Conservation (phyloP, 2,113 vertebrate genomes). For the Mungos mungo region DNA sequence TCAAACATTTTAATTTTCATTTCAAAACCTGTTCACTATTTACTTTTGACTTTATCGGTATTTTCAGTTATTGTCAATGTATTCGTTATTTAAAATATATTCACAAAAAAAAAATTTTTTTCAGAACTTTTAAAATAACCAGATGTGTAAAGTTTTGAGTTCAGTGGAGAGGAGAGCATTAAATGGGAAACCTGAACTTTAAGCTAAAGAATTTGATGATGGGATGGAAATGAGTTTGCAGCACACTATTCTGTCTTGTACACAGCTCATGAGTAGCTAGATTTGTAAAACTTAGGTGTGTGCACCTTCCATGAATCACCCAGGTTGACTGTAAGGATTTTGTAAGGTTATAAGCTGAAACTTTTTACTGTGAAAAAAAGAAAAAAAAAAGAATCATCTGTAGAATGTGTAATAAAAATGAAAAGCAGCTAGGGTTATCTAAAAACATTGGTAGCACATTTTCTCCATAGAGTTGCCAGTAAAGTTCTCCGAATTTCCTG, state of each 20-base stretch:
- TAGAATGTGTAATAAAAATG: slow-evolving; percentile 47
- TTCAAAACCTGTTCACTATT: slow-evolving; percentile 68
- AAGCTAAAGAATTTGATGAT: slow-evolving; percentile 70
- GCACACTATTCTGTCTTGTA: background rate
- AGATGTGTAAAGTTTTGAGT: slow-evolving; percentile 69
- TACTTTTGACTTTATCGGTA: slow-evolving; percentile 70
- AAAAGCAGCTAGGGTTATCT: slow-evolving; percentile 13
- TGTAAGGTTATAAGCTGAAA: slow-evolving; percentile 25
- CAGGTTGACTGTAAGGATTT: background rate
- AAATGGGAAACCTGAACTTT: slow-evolving; percentile 72
- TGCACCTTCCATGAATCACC: background rate
- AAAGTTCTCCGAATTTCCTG: slow-evolving; percentile 28
- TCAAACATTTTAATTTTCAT: slow-evolving; percentile 66
- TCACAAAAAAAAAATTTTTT: slow-evolving; percentile 56
- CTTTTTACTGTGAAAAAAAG: background rate
- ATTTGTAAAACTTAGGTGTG: background rate
- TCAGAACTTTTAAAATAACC: slow-evolving; percentile 70
- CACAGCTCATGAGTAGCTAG: background rate
- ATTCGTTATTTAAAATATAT: slow-evolving; percentile 65
- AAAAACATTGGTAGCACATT: slow-evolving; percentile 36
- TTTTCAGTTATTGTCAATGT: slow-evolving; percentile 73
- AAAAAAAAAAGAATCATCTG: background rate
- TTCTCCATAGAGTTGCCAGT: slow-evolving; percentile 14
- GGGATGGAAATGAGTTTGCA: background rate
- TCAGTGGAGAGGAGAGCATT: slow-evolving; percentile 48